Conservation (phyloP, 2,797 vertebrate species). For the Acrocephalus scirpaceus region DNA sequence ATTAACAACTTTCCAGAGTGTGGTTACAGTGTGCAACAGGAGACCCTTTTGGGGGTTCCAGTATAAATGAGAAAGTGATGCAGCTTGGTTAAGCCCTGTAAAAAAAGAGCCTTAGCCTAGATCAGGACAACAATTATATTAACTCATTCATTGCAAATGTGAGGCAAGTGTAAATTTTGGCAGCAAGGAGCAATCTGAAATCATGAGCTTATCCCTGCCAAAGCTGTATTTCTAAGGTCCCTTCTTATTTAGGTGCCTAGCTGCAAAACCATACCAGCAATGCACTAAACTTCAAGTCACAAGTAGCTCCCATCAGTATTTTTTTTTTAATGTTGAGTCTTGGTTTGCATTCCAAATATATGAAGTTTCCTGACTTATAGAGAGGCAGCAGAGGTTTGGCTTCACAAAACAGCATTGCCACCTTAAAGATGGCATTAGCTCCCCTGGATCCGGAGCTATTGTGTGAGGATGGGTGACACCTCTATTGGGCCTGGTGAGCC, state of each 20-base stretch:
- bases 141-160: background rate
- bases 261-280: background rate
- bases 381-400: background rate
- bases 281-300: background rate
- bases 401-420: background rate
- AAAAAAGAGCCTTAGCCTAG: background rate
- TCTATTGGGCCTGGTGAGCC: fast-evolving
- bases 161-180: background rate
- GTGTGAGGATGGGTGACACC: background rate
- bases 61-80: background rate
- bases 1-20: background rate
- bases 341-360: background rate
- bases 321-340: background rate
- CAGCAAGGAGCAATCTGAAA: background rate
- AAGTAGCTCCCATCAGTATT: background rate
- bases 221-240: background rate
- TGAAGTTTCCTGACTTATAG: background rate
- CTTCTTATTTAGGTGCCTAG: background rate
- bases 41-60: background rate
- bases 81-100: background rate
- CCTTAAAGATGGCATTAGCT: background rate
- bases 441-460: background rate
- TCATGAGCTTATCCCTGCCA: background rate
- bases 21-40: background rate
- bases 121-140: background rate